These are phyloP conservation scores for Diachrysia chrysitis DNA, from an alignment of 2,888 invertebrate genomes.

Conservation along the genomic window DNA sequence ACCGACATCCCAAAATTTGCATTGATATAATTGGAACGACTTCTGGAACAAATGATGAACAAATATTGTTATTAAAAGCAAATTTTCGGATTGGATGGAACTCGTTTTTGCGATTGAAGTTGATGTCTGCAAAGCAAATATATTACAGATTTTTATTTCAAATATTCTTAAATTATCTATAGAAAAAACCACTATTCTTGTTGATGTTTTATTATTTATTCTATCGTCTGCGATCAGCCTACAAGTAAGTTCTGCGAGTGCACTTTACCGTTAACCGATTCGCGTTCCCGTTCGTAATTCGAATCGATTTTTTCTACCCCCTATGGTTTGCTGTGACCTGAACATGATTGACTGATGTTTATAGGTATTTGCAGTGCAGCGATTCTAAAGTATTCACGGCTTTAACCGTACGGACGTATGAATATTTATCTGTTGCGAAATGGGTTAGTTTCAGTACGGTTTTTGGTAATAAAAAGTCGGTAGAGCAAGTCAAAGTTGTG, in stretches of 20 bases:
- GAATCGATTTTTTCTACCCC: slow-evolving; percentile 38
- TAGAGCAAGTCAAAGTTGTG: slow-evolving; percentile 30
- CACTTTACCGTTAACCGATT: slow-evolving; percentile 20
- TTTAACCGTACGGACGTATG: slow-evolving; percentile 13
- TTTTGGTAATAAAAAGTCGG: slow-evolving; percentile 28
- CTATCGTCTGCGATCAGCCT: neutral
- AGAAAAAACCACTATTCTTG: neutral
- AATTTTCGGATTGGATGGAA: neutral
- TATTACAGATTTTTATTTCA: no score
- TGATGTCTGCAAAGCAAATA: no score
- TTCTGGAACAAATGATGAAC: neutral
- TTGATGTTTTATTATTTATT: no score
- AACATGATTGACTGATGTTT: slow-evolving; percentile 26
- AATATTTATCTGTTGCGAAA: slow-evolving; percentile 23
- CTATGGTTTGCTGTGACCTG: slow-evolving; percentile 15
- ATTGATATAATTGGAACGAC: neutral
- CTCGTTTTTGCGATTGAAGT: neutral
- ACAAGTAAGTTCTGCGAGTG: neutral
- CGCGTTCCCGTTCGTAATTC: slow-evolving; percentile 8
- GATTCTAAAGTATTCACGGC: slow-evolving; percentile 27
- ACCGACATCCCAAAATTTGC: neutral
- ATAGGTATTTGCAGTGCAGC: slow-evolving; percentile 20
- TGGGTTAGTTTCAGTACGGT: slow-evolving; percentile 14
- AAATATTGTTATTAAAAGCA: neutral
- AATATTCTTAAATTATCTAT: neutral